These are phyloP conservation scores for Coccyzus lansbergi DNA, from an alignment of 2,797 vertebrate genomes.

Conservation along the genomic window DNA sequence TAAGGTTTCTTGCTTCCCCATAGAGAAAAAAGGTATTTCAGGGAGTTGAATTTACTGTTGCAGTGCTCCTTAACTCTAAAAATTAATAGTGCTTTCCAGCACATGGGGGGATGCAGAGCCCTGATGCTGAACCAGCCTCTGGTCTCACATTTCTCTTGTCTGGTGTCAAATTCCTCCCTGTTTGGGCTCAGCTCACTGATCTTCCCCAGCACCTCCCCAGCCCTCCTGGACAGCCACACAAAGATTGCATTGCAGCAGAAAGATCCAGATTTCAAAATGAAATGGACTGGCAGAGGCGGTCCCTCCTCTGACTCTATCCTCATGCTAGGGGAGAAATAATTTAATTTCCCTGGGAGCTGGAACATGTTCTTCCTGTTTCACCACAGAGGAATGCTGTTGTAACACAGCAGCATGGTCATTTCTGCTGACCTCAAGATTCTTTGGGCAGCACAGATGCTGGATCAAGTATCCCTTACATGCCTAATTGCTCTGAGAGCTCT, in stretches of 20 bases:
- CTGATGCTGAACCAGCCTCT: background rate
- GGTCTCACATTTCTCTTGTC: background rate
- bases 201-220: background rate
- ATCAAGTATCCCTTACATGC: background rate
- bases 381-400: background rate
- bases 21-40: background rate
- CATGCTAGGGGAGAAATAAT: background rate
- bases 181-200: background rate
- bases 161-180: background rate
- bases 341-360: background rate
- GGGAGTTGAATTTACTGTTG: background rate
- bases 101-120: background rate
- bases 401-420: background rate
- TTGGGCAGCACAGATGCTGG: background rate
- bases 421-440: background rate
- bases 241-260: background rate
- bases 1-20: background rate
- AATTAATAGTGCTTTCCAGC: background rate
- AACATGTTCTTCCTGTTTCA: background rate
- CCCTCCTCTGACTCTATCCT: background rate
- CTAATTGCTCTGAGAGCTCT: background rate
- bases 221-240: fast-evolving
- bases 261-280: background rate
- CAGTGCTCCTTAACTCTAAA: background rate
- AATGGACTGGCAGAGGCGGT: background rate